These are phyloP conservation scores for Luperina nickerlii DNA, from an alignment of 2,888 invertebrate genomes.

Conservation along the genomic window DNA sequence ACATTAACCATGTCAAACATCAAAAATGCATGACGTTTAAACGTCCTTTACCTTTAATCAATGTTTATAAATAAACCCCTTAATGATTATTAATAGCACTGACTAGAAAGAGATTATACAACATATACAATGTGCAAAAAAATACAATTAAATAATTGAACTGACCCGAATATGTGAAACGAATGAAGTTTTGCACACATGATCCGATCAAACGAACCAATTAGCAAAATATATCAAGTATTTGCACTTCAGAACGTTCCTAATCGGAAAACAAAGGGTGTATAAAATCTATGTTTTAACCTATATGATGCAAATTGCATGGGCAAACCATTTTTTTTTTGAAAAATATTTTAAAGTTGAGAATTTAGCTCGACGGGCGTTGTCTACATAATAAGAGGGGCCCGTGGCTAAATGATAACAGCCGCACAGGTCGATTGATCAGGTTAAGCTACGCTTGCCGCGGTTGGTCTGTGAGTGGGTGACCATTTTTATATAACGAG, in stretches of 20 bases:
- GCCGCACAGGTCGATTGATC: no score
- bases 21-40: no score
- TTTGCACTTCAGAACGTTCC: not conserved
- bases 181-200: constrained; percentile 1
- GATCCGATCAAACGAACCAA: not conserved
- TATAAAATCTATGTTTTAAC: not conserved
- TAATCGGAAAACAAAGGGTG: not conserved
- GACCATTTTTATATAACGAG: no score
- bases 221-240: not conserved
- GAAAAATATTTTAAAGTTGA: not conserved
- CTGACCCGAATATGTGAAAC: not conserved
- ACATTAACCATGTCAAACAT: no score
- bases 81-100: no score
- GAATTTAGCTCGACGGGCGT: not conserved
- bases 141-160: not conserved
- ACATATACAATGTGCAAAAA: not conserved
- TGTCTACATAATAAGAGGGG: no score
- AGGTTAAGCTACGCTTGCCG: no score
- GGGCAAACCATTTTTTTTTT: not conserved
- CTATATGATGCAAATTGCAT: no score
- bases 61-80: no score
- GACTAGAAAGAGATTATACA: not conserved
- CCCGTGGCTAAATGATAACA: no score
- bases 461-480: no score
- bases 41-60: no score